phyloP scores from a whole-genome alignment of 2,888 invertebrate species.

The Dasysyrphus tricinctus region DNA sequence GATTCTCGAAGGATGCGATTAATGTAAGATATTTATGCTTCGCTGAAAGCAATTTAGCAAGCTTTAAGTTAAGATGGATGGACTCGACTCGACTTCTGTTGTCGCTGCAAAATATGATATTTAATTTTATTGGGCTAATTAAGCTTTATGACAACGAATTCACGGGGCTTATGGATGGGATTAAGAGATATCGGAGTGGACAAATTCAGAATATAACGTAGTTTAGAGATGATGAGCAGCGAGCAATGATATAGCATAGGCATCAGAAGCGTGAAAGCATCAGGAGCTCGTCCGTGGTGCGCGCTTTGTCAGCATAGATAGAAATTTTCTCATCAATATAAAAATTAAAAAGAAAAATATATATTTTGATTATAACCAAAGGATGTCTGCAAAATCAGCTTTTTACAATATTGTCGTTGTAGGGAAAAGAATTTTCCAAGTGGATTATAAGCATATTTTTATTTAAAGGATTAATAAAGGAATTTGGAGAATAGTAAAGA shows the following conservation, averaged over 20 bases:
- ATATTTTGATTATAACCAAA: background rate
- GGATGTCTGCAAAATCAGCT: constrained; percentile 4
- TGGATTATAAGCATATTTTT: background rate
- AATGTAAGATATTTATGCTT: constrained; percentile 49
- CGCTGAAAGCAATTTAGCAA: constrained; percentile 48
- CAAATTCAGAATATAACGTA: constrained; percentile 40
- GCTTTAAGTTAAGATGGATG: constrained; percentile 57
- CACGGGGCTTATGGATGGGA: constrained; percentile 44
- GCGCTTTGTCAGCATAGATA: constrained; percentile 3
- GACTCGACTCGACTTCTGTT: constrained; percentile 26
- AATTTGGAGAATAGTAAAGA: background rate
- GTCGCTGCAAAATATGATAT: constrained; percentile 59
- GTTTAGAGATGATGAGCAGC: background rate
- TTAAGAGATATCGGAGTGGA: constrained; percentile 62
- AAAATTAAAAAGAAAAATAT: background rate
- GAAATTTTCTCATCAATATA: constrained; percentile 16
- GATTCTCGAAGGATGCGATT: constrained; percentile 40
- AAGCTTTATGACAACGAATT: constrained; percentile 63
- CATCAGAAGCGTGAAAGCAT: background rate
- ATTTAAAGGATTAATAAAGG: background rate
- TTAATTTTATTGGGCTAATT: constrained; percentile 70
- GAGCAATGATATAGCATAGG: background rate
- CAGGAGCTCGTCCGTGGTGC: background rate
- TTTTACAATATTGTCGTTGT: background rate
- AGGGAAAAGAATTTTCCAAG: background rate